Evolutionary conservation across 2,113 vertebrate genomes (phyloP).

Genomic region (Lontra canadensis): DNA sequence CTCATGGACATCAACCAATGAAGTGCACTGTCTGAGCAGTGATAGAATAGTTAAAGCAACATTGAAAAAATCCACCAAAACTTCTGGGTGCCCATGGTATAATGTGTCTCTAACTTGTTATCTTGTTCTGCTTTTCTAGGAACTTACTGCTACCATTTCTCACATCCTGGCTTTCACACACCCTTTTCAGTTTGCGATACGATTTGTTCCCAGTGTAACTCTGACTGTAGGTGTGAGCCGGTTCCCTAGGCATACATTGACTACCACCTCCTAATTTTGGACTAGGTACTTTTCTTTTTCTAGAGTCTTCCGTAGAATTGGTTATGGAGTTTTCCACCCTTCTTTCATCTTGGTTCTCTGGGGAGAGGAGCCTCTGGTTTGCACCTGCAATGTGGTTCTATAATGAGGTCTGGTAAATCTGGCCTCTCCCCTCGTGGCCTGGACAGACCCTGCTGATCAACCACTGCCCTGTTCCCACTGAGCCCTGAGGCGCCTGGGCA

Average conservation of each 20-base stretch:
- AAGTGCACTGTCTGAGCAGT: not conserved
- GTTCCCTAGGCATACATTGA: not conserved
- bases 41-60: not conserved
- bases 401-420: not conserved
- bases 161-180: not conserved
- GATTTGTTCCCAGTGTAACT: not conserved
- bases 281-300: not conserved
- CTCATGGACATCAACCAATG: slow-evolving; percentile 18
- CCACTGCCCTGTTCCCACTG: not conserved
- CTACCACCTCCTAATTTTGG: not conserved
- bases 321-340: not conserved
- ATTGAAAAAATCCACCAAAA: not conserved
- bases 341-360: not conserved
- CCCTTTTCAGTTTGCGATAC: not conserved
- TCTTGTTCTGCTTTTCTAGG: slow-evolving; percentile 25
- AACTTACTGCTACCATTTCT: not conserved
- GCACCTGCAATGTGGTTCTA: not conserved
- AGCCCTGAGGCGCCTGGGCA: not conserved
- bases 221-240: not conserved
- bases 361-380: not conserved
- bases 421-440: not conserved
- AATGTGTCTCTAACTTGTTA: not conserved
- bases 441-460: slow-evolving; percentile 35
- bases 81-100: not conserved
- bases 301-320: not conserved